Conservation (phyloP, 2,888 invertebrate species). For the Leistus spinibarbis region DNA sequence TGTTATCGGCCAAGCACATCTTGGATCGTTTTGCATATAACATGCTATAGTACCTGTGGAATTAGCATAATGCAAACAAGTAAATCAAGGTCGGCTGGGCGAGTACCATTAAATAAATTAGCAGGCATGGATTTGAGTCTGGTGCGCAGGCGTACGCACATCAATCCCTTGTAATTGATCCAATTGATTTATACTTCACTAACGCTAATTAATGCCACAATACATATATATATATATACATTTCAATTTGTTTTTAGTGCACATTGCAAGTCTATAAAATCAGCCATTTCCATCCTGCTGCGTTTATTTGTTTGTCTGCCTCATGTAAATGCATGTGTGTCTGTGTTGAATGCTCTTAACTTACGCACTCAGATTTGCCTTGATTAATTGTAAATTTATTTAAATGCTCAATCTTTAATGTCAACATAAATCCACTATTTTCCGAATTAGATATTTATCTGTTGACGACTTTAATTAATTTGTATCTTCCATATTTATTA, state of each 20-base stretch:
- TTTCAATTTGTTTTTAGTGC: constrained; percentile 36
- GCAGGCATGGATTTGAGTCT: constrained; percentile 2
- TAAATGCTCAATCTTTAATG: constrained; percentile 23
- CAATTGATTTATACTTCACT: constrained; percentile 34
- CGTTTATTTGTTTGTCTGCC: neutral
- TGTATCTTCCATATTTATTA: constrained; percentile 14
- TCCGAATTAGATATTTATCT: constrained; percentile 32
- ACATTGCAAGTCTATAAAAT: constrained; percentile 2
- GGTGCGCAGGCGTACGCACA: constrained; percentile 3
- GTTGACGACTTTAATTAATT: constrained; percentile 19
- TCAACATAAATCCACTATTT: constrained; percentile 20
- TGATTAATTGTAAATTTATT: constrained; percentile 32
- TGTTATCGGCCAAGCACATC: constrained; percentile 42
- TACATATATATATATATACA: constrained; percentile 36
- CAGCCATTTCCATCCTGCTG: neutral
- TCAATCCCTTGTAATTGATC: constrained; percentile 33
- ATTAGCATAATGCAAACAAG: constrained; percentile 49
- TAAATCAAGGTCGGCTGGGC: constrained; percentile 46
- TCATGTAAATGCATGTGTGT: neutral
- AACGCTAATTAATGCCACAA: constrained; percentile 29
- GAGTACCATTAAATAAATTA: constrained; percentile 38
- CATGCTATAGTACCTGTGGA: constrained; percentile 44
- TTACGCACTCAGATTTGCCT: neutral
- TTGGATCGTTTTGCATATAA: constrained; percentile 43
- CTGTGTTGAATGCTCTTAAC: neutral